Evolutionary conservation across 2,888 invertebrate genomes (phyloP).

Genomic region (Hartigia nigra): DNA sequence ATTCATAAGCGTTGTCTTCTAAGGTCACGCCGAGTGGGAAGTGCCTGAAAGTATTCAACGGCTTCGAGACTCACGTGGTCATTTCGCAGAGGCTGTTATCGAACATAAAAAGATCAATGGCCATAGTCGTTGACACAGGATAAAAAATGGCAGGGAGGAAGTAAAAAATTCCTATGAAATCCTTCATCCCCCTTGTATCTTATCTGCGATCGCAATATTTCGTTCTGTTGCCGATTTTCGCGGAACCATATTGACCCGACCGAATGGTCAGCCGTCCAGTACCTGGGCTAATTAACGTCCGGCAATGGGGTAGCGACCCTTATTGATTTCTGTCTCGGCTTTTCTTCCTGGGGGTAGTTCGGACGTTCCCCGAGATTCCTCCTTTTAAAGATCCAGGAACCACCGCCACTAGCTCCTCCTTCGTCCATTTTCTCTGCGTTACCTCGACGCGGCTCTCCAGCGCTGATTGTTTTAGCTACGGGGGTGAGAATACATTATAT

Average conservation of each 20-base stretch:
- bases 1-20: constrained; percentile 4
- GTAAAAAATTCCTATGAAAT: neutral
- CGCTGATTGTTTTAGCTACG: constrained; percentile 55
- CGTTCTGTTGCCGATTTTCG: neutral
- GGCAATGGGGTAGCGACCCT: neutral
- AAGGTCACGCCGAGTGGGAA: neutral
- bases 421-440: constrained; percentile 1
- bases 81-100: neutral
- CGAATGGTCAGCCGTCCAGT: neutral
- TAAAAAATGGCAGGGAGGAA: neutral
- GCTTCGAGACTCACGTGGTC: neutral
- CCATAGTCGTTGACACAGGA: neutral
- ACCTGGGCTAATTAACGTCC: constrained; percentile 1
- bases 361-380: neutral
- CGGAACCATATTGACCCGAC: neutral
- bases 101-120: neutral
- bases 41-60: neutral
- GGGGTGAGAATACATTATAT: constrained; percentile 58
- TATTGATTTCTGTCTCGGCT: constrained; percentile 6
- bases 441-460: constrained; percentile 4
- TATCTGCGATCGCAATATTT: neutral
- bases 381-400: constrained; percentile 11
- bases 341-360: neutral
- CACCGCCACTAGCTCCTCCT: neutral
- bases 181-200: neutral